A percentile compares a stretch with the other conserved stretches of the same genome.
phyloP scores from a whole-genome alignment of 2,888 invertebrate species.

The Geophilus truncorum region DNA sequence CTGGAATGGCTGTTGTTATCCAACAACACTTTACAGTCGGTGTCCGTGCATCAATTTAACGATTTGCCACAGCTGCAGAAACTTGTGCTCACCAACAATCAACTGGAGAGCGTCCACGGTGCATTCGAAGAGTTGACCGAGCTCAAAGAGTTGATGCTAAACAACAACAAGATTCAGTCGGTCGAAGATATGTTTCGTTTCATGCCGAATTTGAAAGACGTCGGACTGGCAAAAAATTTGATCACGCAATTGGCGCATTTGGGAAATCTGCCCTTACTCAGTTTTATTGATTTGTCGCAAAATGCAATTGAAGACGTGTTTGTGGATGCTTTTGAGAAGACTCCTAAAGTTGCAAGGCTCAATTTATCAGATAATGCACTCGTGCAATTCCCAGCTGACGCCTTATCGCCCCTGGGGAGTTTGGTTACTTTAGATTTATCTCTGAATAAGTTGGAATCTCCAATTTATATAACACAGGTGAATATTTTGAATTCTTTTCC shows the following conservation, averaged over 20 bases:
- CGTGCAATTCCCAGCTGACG: not conserved
- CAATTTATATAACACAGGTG: not conserved
- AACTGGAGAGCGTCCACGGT: not conserved
- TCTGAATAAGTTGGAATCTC: not conserved
- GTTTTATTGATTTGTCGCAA: not conserved
- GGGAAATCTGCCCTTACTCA: not conserved
- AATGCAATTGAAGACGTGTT: not conserved
- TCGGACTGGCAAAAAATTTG: not conserved
- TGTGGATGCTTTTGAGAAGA: not conserved
- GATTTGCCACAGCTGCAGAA: not conserved
- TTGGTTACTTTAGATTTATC: not conserved
- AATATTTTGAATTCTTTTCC: not conserved
- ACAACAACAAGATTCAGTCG: not conserved
- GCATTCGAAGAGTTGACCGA: not conserved
- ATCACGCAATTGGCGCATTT: not conserved
- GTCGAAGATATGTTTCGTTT: not conserved
- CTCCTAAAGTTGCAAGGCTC: not conserved
- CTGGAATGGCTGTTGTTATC: slow-evolving; percentile 37
- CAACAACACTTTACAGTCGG: not conserved
- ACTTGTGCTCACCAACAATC: not conserved
- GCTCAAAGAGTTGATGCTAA: not conserved
- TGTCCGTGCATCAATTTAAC: not conserved
- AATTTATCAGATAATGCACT: not conserved
- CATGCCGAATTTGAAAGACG: not conserved
- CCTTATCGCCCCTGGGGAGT: not conserved